Percentiles rank a stretch among this genome's conserved stretches.
phyloP scores from a whole-genome alignment of 64 coral and sea anemone species.

The Montipora cactus region DNA sequence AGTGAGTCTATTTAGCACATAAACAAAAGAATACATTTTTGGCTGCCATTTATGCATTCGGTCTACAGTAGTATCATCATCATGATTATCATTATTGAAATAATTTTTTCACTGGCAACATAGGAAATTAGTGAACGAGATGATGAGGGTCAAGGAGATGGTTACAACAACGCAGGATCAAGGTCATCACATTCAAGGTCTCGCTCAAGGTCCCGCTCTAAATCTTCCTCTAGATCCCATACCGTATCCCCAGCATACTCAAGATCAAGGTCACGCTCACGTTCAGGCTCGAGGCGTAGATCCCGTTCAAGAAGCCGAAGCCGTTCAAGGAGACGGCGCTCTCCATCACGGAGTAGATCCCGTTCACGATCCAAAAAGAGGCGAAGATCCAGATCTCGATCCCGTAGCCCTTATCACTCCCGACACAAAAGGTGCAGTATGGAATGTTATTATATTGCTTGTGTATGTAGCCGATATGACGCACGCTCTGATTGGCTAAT shows the following conservation, averaged over 20 bases:
- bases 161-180: constrained; percentile 18
- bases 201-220: constrained; percentile 77
- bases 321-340: constrained; percentile 52
- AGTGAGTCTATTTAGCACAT: too few relatives aligned
- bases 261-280: constrained; percentile 70
- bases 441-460: neutral
- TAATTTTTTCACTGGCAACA: neutral
- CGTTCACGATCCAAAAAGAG: constrained; percentile 23
- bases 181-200: constrained; percentile 65
- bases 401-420: constrained; percentile 88
- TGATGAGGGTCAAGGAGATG: constrained; percentile 15
- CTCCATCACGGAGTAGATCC: constrained; percentile 78
- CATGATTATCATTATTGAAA: neutral
- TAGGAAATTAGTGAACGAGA: constrained; percentile 41
- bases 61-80: too few relatives aligned
- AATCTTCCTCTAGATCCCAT: constrained; percentile 71
- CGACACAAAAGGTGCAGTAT: constrained; percentile 58
- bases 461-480: too few relatives aligned
- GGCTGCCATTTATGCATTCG: too few relatives aligned
- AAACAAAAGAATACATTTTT: too few relatives aligned
- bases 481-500: too few relatives aligned
- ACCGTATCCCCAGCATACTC: constrained; percentile 66
- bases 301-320: constrained; percentile 78
- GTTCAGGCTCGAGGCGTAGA: constrained; percentile 74
- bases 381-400: constrained; percentile 79